Evolutionary conservation across 2,888 invertebrate genomes (phyloP).

Genomic region (Epinotia ramella): DNA sequence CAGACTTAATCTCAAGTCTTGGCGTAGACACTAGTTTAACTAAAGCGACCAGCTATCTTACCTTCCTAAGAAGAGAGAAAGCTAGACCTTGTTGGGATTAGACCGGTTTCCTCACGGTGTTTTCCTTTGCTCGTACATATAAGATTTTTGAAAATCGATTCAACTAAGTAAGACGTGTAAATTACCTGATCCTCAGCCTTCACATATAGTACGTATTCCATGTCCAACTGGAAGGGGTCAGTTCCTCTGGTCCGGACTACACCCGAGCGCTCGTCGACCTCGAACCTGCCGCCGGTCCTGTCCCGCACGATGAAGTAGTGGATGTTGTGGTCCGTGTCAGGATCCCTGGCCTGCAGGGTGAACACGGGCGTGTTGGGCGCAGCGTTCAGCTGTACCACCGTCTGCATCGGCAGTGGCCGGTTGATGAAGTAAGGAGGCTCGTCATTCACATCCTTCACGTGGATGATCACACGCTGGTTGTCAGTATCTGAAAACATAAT

Average conservation of each 20-base stretch:
- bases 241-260: conserved; percentile 96
- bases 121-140: too few species aligned
- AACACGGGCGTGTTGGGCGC: conserved; percentile 98
- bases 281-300: conserved; percentile 92
- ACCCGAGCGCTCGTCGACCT: conserved; percentile 96
- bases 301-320: conserved; percentile 98
- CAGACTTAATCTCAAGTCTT: too few species aligned
- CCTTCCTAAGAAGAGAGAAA: background rate
- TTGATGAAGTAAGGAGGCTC: conserved; percentile 99
- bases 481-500: conserved; percentile 91
- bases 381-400: conserved; percentile 97
- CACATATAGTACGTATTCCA: conserved; percentile 98
- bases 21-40: too few species aligned
- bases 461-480: conserved; percentile 97
- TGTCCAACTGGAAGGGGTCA: conserved; percentile 96
- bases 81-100: too few species aligned
- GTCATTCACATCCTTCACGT: conserved; percentile 98
- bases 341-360: conserved; percentile 98
- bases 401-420: conserved; percentile 98
- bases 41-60: too few species aligned
- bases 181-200: conserved; percentile 95
- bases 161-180: background rate
- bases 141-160: background rate
- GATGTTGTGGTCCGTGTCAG: conserved; percentile 98
- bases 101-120: too few species aligned